phyloP scores from a whole-genome alignment of 2,113 vertebrate genomes.

The Corynorhinus townsendii region DNA sequence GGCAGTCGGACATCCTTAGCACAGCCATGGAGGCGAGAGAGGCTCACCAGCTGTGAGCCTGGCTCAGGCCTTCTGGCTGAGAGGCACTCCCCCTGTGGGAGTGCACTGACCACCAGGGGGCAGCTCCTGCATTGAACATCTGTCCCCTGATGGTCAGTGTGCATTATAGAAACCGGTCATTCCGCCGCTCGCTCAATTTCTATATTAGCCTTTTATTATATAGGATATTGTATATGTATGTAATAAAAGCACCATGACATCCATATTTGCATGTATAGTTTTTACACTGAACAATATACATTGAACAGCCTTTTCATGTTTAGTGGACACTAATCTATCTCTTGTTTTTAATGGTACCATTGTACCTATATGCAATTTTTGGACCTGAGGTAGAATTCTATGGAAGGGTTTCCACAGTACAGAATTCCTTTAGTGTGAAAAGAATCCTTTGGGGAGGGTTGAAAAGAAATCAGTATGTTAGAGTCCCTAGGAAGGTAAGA shows the following conservation, averaged over 20 bases:
- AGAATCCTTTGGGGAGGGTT: neutral
- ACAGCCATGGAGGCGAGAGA: no score
- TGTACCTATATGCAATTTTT: neutral
- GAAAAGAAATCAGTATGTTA: neutral
- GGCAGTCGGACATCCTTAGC: no score
- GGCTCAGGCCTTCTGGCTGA: no score
- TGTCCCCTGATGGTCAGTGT: no score
- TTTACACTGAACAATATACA: neutral
- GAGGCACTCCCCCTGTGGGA: no score
- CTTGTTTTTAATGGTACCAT: neutral
- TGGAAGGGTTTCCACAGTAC: neutral
- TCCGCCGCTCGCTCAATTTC: no score
- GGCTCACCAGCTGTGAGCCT: no score
- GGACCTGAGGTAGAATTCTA: neutral
- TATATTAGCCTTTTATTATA: no score
- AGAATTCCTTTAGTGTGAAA: neutral
- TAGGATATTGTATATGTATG: neutral
- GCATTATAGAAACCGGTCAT: no score
- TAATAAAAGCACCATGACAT: neutral
- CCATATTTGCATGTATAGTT: neutral
- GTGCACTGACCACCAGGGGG: no score
- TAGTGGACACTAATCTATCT: neutral
- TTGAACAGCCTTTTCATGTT: neutral
- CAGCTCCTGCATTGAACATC: no score
- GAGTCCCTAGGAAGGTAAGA: neutral